These are phyloP conservation scores for Anomalospiza imberbis DNA, from an alignment of 2,797 vertebrate species.

Conservation along the genomic window DNA sequence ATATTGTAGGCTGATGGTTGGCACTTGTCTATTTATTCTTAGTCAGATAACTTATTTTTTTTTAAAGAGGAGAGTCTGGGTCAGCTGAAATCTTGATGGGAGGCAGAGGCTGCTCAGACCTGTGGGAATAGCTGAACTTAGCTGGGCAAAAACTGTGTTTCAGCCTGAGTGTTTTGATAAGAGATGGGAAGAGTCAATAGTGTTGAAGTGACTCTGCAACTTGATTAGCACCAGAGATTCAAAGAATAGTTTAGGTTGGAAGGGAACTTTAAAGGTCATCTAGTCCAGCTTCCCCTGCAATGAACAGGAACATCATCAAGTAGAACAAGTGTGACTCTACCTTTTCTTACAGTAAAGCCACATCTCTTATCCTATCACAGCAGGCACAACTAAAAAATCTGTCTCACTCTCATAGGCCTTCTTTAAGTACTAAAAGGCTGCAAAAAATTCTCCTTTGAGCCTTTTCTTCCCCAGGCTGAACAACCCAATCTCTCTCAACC, in stretches of 20 bases:
- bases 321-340: not conserved
- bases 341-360: not conserved
- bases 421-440: not conserved
- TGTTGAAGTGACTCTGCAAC: not conserved
- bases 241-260: not conserved
- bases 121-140: not conserved
- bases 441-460: not conserved
- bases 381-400: not conserved
- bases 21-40: not conserved
- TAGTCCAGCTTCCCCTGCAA: not conserved
- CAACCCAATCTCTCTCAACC: not conserved
- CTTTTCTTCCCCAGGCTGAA: not conserved
- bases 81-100: not conserved
- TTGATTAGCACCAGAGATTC: not conserved
- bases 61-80: not conserved
- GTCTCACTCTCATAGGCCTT: not conserved
- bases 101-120: not conserved
- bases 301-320: not conserved
- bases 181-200: not conserved
- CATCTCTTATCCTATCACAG: fast-evolving
- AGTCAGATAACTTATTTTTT: not conserved
- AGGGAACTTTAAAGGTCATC: not conserved
- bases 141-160: not conserved
- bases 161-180: not conserved
- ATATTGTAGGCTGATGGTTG: not conserved